Base-by-base conservation (phyloP, 2,888 invertebrate species). In the Argynnis bischoffii region DNA sequence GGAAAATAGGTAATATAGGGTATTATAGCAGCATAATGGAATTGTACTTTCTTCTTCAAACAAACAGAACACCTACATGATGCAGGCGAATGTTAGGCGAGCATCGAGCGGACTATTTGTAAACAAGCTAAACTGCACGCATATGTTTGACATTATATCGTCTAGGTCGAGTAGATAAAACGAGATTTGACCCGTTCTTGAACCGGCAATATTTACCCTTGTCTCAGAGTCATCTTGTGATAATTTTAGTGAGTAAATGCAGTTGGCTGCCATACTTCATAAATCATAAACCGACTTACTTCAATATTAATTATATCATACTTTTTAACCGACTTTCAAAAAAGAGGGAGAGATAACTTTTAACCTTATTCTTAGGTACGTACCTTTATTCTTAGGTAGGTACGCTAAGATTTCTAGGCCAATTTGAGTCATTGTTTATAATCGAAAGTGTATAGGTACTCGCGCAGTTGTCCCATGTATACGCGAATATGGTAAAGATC, bases 91-190 rank as follows among this genome's bases (percentile, higher is more conserved):
- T 71, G 77, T 55, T 55, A 53, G 18, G 5, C 26, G 26, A 26
- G 13, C 26, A n/a, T 13, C 13, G 13, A 16, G n/a, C 48, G 35
- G 51, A 15, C 59, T 76, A 76, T 73, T 70, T 74, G 75, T 79
- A 82, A 81, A 82, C 82, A 80, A 74, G 72, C 48, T 61, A 61
- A 60, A 55, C 66, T 69, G 70, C 71, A 68, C 71, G 69, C 76
- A 73, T 74, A 75, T 79, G 79, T 77, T 77, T 81, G 85, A 85
- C 84, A 85, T 87, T 86, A 86, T 83, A 81, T 84, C 81, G 76
- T 74, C 76, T 84, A 84, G 84, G 85, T 88, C 86, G 76, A 74
- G 69, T 63, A 80, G 85, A 89, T 79, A 79, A 76, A 74, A 72
- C 73, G 71, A 69, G 73, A 76, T 77, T 77, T 79, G 79, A 79